Percentiles rank a stretch among this genome's conserved stretches.
Conservation (phyloP, 2,113 vertebrate species). For the Lanius ludovicianus region DNA sequence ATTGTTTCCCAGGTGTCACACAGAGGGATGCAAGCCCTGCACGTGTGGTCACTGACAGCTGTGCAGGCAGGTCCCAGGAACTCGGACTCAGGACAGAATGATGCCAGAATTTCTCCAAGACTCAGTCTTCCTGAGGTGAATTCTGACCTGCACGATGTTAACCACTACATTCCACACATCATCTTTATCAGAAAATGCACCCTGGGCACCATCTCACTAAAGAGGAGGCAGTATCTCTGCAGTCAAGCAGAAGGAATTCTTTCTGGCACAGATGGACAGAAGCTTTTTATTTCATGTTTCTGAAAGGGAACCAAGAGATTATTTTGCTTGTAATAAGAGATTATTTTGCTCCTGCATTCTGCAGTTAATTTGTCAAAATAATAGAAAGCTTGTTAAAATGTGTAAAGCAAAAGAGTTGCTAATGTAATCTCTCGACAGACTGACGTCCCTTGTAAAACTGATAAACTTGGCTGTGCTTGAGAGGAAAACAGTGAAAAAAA, state of each 20-base stretch:
- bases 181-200: background rate
- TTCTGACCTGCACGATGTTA: background rate
- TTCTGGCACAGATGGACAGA: background rate
- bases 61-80: background rate
- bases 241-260: background rate
- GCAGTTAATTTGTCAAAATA: background rate
- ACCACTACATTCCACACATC: background rate
- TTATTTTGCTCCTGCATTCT: background rate
- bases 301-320: background rate
- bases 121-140: background rate
- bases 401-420: background rate
- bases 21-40: background rate
- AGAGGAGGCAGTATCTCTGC: background rate
- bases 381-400: background rate
- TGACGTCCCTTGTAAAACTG: background rate
- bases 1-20: background rate
- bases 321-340: background rate
- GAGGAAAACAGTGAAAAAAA: background rate
- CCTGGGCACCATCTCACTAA: background rate
- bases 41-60: rapidly evolving
- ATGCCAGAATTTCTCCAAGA: background rate
- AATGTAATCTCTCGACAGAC: background rate
- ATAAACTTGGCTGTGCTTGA: background rate
- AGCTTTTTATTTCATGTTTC: background rate
- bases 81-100: rapidly evolving